These are phyloP conservation scores for Microplitis deprimator DNA, from an alignment of 2,888 invertebrate species.

Conservation along the genomic window DNA sequence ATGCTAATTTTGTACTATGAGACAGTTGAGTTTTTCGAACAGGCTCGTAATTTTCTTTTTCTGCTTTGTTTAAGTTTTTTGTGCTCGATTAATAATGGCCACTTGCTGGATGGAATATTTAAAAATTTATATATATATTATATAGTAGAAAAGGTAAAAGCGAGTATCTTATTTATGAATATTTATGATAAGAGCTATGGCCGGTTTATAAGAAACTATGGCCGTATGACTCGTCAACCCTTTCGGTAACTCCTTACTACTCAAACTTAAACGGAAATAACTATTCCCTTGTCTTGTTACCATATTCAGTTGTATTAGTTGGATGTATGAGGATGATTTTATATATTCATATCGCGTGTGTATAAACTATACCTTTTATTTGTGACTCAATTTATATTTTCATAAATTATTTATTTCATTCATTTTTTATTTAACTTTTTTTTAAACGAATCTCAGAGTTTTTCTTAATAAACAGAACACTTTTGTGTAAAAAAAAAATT, in stretches of 20 bases:
- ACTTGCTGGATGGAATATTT: conserved; percentile 19
- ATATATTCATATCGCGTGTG: conserved; percentile 43
- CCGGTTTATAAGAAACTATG: conserved; percentile 25
- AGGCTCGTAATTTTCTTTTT: conserved; percentile 5
- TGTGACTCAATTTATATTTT: conserved; percentile 21
- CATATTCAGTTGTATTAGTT: conserved; percentile 27
- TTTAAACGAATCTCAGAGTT: too few relatives aligned
- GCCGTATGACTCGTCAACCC: conserved; percentile 39
- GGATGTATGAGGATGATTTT: conserved; percentile 37
- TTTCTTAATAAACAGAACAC: background rate
- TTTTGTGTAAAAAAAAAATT: background rate
- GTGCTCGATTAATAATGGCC: conserved; percentile 25
- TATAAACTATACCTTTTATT: conserved; percentile 26
- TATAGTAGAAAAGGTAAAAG: conserved; percentile 50
- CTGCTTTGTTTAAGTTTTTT: background rate
- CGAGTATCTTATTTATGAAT: conserved; percentile 65
- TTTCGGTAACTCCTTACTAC: conserved; percentile 45
- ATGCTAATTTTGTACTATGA: conserved; percentile 55
- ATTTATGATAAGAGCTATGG: conserved; percentile 56
- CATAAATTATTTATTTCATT: conserved; percentile 9
- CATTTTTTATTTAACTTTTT: background rate
- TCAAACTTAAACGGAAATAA: conserved; percentile 27
- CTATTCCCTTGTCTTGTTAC: conserved; percentile 34
- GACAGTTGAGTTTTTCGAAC: conserved; percentile 20
- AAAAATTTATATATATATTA: conserved; percentile 28